These are phyloP conservation scores for Oryzias javanicus DNA, from an alignment of 2,113 vertebrate genomes.

Conservation along the genomic window DNA sequence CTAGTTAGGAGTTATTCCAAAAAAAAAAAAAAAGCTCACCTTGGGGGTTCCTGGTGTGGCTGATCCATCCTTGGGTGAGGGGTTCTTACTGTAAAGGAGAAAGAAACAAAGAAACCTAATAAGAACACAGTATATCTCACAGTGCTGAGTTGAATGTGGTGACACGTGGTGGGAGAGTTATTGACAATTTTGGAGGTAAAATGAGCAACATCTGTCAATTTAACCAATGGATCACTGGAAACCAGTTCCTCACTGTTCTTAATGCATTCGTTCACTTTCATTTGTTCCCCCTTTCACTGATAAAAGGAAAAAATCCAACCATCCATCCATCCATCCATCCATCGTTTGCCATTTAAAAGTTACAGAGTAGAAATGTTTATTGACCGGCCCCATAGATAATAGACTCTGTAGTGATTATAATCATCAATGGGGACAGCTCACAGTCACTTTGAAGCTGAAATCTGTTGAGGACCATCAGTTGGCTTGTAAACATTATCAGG, in stretches of 20 bases:
- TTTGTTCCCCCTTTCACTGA: neutral
- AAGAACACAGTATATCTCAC: neutral
- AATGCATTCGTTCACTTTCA: slow-evolving; percentile 3
- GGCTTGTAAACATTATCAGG: slow-evolving; percentile 63
- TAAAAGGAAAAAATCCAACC: neutral
- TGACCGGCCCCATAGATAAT: slow-evolving; percentile 76
- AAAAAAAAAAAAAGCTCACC: slow-evolving; percentile 81
- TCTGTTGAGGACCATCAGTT: slow-evolving; percentile 78
- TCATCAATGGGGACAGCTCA: slow-evolving; percentile 78
- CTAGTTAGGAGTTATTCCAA: neutral
- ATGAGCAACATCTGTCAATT: slow-evolving; percentile 11
- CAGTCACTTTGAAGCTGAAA: slow-evolving; percentile 79
- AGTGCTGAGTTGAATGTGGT: neutral
- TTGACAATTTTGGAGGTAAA: neutral
- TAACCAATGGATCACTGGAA: slow-evolving; percentile 5
- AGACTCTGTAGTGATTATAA: slow-evolving; percentile 88
- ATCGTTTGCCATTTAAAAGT: neutral
- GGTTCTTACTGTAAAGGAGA: slow-evolving; percentile 84
- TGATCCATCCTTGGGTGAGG: slow-evolving; percentile 86
- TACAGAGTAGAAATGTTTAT: neutral
- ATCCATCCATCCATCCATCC: neutral
- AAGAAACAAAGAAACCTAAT: slow-evolving; percentile 9
- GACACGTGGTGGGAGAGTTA: neutral
- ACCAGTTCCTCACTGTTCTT: slow-evolving; percentile 7
- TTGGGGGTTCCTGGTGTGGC: slow-evolving; percentile 92